Base-by-base conservation (phyloP, 2,797 vertebrate species). In the Agapornis canus region DNA sequence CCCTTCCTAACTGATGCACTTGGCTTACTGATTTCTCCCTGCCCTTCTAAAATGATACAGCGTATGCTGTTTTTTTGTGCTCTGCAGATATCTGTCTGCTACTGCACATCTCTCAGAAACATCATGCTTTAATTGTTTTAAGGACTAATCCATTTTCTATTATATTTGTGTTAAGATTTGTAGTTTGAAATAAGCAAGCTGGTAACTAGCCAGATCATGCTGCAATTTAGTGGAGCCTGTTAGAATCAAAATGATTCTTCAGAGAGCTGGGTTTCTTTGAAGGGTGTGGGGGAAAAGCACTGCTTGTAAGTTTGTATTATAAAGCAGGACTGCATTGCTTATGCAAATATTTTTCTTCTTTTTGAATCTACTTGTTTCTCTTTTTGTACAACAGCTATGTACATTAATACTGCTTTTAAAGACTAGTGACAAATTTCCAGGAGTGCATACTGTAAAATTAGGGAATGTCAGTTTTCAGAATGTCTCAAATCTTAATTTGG, bases 401-500 rank as follows among this genome's bases (percentile, higher is more conserved):
- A 86, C 14, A 19, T 81, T 80, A 71, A 68, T 85, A 80, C 5
- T 4, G 3, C 32, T 77, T 87, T 60, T 71, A 32, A 81, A 78
- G 76, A 80, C 48, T 51, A 49, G n/a, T 70, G 75, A 75, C 43
- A 52, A 21, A 94, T 94, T 94, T 94, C 61, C 9, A 9, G 57
- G 73, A 45, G 59, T 91, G 40, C 86, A 42, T 61, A 39, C 56
- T 78, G 48, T 94, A 91, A 94, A 93, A 95, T 87, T 32, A 65
- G 65, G 65, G 65, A 94, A 94, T 69, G 95, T 91, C 94, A 90
- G 82, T 95, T 96, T 96, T 96, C 91, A 92, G 82, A 86, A 81
- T 75, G 94, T 94, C 80, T 96, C 92, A 96, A 92, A 95, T 96
- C 96, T 94, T 95, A 96, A 96, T 96, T 94, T 94, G 89, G 91